These are phyloP conservation scores for Mycteria americana DNA, from an alignment of 2,797 vertebrate genomes.

Conservation along the genomic window DNA sequence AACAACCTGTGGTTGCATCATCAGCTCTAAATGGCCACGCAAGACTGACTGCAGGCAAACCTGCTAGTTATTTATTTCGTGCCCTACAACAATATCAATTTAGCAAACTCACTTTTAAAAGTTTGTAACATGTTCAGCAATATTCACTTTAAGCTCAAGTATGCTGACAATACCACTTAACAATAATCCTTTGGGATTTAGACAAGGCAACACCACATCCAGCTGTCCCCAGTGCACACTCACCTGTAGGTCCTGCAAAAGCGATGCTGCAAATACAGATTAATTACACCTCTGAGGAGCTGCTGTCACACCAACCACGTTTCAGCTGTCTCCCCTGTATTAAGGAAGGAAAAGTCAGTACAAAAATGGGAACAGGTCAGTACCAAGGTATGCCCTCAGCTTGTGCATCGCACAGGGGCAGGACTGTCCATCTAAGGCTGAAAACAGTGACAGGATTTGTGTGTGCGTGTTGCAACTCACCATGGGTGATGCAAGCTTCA, in stretches of 20 bases:
- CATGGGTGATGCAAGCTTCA: not conserved
- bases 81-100: not conserved
- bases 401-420: rapidly evolving
- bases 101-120: not conserved
- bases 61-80: not conserved
- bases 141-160: not conserved
- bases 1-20: not conserved
- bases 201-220: no score
- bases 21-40: not conserved
- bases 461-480: not conserved
- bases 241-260: not conserved
- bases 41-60: not conserved
- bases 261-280: not conserved
- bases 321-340: not conserved
- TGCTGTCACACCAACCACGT: not conserved
- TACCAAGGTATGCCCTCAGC: not conserved
- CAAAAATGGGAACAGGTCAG: not conserved
- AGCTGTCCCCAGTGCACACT: not conserved
- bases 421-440: not conserved
- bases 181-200: not conserved
- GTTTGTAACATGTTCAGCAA: not conserved
- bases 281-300: not conserved
- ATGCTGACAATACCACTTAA: not conserved
- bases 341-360: not conserved
- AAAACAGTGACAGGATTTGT: not conserved